phyloP scores from a whole-genome alignment of 2,797 vertebrate genomes.

The Myiothlypis coronata region DNA sequence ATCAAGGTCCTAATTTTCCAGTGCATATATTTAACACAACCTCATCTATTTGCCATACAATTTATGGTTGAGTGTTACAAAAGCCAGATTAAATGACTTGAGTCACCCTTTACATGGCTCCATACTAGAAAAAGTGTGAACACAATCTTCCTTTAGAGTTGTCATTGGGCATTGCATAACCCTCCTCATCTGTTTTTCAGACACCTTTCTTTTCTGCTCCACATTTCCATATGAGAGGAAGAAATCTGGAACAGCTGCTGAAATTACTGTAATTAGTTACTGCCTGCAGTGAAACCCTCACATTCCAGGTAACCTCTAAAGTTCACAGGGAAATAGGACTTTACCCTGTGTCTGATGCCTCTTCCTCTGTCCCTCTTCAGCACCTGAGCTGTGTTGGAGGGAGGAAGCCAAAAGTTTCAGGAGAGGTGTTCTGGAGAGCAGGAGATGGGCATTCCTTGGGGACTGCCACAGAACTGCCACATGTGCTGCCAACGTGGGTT shows the following conservation, averaged over 20 bases:
- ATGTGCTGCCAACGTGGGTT: neutral
- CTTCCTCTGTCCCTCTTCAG: neutral
- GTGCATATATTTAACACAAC: neutral
- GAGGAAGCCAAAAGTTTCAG: neutral
- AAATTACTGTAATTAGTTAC: neutral
- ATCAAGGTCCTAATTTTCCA: neutral
- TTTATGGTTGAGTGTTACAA: neutral
- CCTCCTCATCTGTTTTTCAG: neutral
- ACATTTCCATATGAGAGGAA: fast-evolving
- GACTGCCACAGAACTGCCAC: neutral
- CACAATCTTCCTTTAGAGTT: neutral
- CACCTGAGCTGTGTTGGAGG: neutral
- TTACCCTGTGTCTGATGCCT: fast-evolving
- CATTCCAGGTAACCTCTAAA: neutral
- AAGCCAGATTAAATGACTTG: neutral
- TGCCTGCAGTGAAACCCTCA: neutral
- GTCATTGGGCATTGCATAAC: neutral
- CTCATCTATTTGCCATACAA: neutral
- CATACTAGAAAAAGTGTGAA: neutral
- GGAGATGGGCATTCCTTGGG: neutral
- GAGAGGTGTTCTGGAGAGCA: neutral
- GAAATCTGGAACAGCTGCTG: neutral
- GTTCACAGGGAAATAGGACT: neutral
- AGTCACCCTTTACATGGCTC: neutral
- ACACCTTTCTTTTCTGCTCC: neutral